A percentile compares a stretch with the other conserved stretches of the same genome.
Conservation (phyloP, 2,797 vertebrate species). For the Gobionotothen gibberifrons region DNA sequence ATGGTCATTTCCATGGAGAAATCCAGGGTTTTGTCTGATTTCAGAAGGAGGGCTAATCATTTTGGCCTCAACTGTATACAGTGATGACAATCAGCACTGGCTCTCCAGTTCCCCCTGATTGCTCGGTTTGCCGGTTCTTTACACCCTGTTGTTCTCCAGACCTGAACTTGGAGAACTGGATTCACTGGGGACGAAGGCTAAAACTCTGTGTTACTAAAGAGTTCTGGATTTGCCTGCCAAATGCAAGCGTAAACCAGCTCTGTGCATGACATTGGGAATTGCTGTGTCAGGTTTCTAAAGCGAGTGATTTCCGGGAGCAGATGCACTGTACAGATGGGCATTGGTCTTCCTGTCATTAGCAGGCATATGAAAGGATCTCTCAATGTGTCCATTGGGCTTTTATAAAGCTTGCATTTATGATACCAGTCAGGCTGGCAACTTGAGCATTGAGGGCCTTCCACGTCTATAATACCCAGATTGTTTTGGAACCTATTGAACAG, state of each 20-base stretch:
- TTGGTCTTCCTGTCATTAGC: constrained; percentile 63
- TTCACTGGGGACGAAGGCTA: constrained; percentile 20
- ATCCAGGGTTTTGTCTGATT: no score
- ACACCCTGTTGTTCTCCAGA: constrained; percentile 22
- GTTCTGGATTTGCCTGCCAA: constrained; percentile 44
- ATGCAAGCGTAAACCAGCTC: constrained; percentile 38
- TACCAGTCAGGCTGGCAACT: constrained; percentile 45
- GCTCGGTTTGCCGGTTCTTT: constrained; percentile 1
- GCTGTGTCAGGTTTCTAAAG: constrained; percentile 50
- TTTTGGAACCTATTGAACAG: constrained; percentile 31
- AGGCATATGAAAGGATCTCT: constrained; percentile 59
- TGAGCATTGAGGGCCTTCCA: constrained; percentile 21
- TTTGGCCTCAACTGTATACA: no score
- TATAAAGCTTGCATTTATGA: constrained; percentile 51
- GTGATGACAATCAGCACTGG: background rate
- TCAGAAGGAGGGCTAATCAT: no score
- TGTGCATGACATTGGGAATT: constrained; percentile 45
- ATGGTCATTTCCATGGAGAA: no score
- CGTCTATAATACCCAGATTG: constrained; percentile 28
- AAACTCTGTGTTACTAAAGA: constrained; percentile 40
- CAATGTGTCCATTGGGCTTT: constrained; percentile 54
- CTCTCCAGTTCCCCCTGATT: background rate
- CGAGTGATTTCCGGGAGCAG: constrained; percentile 66
- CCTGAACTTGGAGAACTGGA: constrained; percentile 25
- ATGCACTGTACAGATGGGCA: constrained; percentile 74